These are phyloP conservation scores for Penelope pileata DNA, from an alignment of 2,113 vertebrate genomes.

Conservation along the genomic window DNA sequence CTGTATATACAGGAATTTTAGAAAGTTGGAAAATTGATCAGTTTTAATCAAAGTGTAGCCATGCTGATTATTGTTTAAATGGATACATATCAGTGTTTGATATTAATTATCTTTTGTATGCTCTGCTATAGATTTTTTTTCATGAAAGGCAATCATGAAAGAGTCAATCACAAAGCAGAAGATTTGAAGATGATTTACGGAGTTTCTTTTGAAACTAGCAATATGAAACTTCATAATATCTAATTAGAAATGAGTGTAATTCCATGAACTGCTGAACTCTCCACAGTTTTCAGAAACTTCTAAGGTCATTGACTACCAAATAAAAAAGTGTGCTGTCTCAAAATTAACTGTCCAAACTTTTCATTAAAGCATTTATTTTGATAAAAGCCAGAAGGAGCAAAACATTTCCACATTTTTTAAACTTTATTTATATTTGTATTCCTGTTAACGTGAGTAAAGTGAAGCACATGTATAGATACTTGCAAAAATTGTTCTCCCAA, in stretches of 20 bases:
- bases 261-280: background rate
- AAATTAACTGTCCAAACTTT: background rate
- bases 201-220: background rate
- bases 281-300: background rate
- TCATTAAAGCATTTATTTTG: background rate
- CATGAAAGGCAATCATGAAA: background rate
- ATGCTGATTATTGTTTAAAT: slow-evolving; percentile 21
- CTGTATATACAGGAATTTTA: background rate
- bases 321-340: background rate
- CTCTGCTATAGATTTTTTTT: background rate
- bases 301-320: background rate
- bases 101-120: background rate
- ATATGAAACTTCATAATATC: background rate
- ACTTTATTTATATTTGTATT: background rate
- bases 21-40: background rate
- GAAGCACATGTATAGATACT: background rate
- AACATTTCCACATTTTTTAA: background rate
- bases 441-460: background rate
- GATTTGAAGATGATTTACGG: background rate
- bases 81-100: background rate
- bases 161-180: background rate
- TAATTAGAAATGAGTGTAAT: background rate
- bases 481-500: background rate
- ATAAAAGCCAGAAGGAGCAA: background rate
- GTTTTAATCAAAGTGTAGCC: slow-evolving; percentile 6